phyloP scores from a whole-genome alignment of 2,113 vertebrate species.

The Nothocercus nigrocapillus region DNA sequence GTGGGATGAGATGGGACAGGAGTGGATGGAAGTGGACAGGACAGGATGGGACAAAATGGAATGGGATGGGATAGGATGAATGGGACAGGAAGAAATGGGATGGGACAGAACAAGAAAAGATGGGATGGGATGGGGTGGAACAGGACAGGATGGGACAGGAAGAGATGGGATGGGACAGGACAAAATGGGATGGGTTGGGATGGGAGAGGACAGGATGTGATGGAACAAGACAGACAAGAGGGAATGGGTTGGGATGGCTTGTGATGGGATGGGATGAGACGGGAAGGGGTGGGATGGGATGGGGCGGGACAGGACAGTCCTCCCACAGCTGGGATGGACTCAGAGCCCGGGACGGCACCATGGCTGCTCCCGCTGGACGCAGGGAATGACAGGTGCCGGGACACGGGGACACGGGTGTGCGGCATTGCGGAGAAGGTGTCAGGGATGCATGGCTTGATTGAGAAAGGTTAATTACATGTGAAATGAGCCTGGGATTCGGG shows the following conservation, averaged over 20 bases:
- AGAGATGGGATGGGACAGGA: neutral
- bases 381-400: too few relatives aligned
- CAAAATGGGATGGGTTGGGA: neutral
- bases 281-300: too few relatives aligned
- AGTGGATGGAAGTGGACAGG: neutral
- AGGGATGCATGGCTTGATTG: constrained; percentile 81
- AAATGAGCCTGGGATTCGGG: constrained; percentile 84
- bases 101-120: neutral
- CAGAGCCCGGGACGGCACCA: too few relatives aligned
- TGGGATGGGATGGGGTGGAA: neutral
- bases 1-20: too few relatives aligned
- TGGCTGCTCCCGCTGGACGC: too few relatives aligned
- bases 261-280: too few relatives aligned
- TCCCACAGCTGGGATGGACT: too few relatives aligned
- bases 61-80: too few relatives aligned
- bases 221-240: neutral
- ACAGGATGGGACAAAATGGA: neutral
- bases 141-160: too few relatives aligned
- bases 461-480: constrained; percentile 87
- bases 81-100: neutral
- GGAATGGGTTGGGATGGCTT: neutral
- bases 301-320: too few relatives aligned
- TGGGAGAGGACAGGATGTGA: too few relatives aligned
- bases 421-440: constrained; percentile 64
- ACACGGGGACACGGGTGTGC: neutral